Conservation (phyloP, 2,888 invertebrate species). For the Nephrotoma flavescens region DNA sequence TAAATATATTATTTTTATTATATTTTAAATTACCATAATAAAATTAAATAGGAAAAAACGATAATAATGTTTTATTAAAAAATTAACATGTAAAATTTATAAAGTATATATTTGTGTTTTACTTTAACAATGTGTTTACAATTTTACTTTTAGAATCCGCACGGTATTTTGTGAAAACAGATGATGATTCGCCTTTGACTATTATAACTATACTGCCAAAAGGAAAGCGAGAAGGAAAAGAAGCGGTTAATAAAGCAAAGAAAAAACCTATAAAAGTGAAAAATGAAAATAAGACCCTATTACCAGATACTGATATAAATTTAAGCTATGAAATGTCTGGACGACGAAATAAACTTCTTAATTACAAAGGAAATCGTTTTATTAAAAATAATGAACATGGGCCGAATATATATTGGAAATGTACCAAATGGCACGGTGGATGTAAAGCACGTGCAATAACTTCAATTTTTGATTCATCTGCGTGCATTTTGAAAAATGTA, state of each 20-base stretch:
- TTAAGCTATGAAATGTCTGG: slow-evolving; percentile 21
- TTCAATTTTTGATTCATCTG: slow-evolving; percentile 19
- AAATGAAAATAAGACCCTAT: neutral
- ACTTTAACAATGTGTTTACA: neutral
- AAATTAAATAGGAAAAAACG: neutral
- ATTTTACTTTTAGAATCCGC: neutral
- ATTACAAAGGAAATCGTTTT: slow-evolving; percentile 28
- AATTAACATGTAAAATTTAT: neutral
- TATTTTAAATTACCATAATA: neutral
- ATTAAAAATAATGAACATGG: slow-evolving; percentile 30
- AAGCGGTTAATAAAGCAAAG: neutral
- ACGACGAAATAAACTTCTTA: slow-evolving; percentile 27
- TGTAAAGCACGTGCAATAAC: slow-evolving; percentile 31
- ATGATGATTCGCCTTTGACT: neutral
- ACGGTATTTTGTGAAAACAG: neutral
- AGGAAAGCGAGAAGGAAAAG: neutral
- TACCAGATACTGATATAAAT: neutral
- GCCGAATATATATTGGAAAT: slow-evolving; percentile 31
- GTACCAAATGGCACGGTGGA: slow-evolving; percentile 30
- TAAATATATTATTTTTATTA: neutral
- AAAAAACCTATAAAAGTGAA: neutral
- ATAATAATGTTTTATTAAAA: neutral
- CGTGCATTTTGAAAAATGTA: slow-evolving; percentile 25
- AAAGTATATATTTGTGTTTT: neutral
- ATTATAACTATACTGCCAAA: neutral